Base-by-base conservation (phyloP, 2,797 vertebrate genomes). In the Chlorospingus semifuscus region DNA sequence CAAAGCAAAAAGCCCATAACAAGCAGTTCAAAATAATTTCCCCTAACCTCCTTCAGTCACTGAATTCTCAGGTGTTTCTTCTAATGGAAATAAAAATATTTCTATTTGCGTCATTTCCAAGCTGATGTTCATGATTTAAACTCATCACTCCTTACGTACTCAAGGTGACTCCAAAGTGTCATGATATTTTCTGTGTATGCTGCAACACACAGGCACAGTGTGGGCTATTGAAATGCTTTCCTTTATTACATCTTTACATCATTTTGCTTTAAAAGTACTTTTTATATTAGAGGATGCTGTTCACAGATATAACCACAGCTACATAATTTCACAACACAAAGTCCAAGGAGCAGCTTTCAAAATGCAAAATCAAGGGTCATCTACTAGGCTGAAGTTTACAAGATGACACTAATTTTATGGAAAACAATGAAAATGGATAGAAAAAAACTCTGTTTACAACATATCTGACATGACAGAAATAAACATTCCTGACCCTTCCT, bases 21-120 rank as follows among this genome's bases (percentile, higher is more conserved):
- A 92, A 95, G 63, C 29, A 87, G 77, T 69, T 81, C 39, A 47
- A 83, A 93, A 65, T 44, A 47, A 90, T 74, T 82, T 66, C 41
- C 56, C 60, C 64, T 82, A 91, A 82, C 89, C 95, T 91, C 79
- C 80, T 96, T 96, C 77, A 87, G 85, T 96, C 93, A 86, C 23
- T 84, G 74, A 68, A 52, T 85, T 89, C 75, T 72, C 53, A 56
- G 59, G 87, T 81, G 42, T 86, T 94, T 70, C 63, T 84, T 79
- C 65, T 64, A 78, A 86, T 29, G 56, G 46, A 86, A 93, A 92
- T 63, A 74, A 83, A 96, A 93, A 83, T 68, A 91, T 88, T 93
- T 79, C 83, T 65, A 6, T 15, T 2, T 88, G 82, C n/a, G 9
- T 94, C 83, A 96, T 42, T 94, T 78, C 8, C 5, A 83, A 91